Percentiles rank a stretch among this genome's conserved stretches.
Evolutionary conservation across 2,113 vertebrate genomes (phyloP).

Genomic region (Lathamus discolor): DNA sequence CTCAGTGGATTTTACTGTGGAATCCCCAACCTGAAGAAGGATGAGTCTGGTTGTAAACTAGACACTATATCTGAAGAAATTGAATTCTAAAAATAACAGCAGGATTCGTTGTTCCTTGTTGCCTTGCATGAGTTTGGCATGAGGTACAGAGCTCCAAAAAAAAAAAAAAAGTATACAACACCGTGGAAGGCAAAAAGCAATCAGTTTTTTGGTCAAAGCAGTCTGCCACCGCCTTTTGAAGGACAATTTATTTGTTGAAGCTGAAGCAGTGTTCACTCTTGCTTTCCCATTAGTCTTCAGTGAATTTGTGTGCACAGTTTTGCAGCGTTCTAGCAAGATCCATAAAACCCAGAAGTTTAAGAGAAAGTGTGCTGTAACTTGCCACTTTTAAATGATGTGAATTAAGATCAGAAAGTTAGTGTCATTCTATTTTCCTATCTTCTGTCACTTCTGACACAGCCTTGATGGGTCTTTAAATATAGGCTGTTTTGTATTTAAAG

Average conservation of each 20-base stretch:
- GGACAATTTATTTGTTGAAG: rapidly evolving
- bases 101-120: background rate
- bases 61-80: background rate
- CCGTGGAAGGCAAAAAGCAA: rapidly evolving
- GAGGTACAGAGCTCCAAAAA: background rate
- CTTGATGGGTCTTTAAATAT: constrained; percentile 49
- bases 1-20: background rate
- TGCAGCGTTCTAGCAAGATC: background rate
- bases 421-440: constrained; percentile 3
- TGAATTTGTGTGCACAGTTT: background rate
- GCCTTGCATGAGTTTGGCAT: background rate
- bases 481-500: constrained; percentile 32
- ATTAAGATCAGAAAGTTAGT: constrained; percentile 38
- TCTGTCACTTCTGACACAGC: constrained; percentile 32
- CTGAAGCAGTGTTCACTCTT: background rate
- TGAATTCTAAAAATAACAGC: background rate
- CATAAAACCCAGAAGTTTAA: background rate
- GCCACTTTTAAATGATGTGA: background rate
- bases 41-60: background rate
- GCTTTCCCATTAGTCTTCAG: background rate
- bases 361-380: background rate
- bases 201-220: background rate
- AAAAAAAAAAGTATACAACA: background rate
- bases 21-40: background rate
- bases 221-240: background rate